Evolutionary conservation across 2,797 vertebrate species (phyloP).

Genomic region (Onychomys torridus): DNA sequence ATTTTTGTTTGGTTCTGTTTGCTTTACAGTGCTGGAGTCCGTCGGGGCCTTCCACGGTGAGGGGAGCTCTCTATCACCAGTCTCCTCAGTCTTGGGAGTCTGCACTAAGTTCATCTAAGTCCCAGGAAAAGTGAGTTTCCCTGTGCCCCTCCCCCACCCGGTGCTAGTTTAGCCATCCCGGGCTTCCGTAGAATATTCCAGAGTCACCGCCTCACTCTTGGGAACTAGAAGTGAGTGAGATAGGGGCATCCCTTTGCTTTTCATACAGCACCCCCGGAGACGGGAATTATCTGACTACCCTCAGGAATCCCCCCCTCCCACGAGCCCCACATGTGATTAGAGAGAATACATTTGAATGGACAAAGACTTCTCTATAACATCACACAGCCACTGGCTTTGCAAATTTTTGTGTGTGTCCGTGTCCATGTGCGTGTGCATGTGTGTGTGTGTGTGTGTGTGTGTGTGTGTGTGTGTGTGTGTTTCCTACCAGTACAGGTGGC

Average conservation of each 20-base stretch:
- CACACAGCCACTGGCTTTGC: background rate
- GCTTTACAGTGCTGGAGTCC: background rate
- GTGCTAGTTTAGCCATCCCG: background rate
- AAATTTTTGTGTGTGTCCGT: background rate
- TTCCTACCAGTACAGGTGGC: background rate
- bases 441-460: background rate
- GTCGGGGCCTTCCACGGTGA: background rate
- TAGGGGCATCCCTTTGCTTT: background rate
- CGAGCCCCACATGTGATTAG: background rate
- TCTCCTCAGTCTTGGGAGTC: background rate
- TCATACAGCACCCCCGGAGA: background rate
- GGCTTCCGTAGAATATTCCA: background rate
- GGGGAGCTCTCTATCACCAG: background rate
- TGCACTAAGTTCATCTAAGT: background rate
- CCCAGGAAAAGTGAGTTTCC: background rate
- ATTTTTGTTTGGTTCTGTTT: background rate
- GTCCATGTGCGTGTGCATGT: background rate
- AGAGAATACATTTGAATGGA: background rate
- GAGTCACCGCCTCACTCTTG: background rate
- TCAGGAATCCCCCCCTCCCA: background rate
- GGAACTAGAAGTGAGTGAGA: no score
- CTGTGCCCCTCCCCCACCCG: background rate
- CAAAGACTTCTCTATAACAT: background rate
- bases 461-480: background rate
- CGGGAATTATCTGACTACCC: background rate